Evolutionary conservation across 2,797 vertebrate genomes (phyloP).

Genomic region (Urocyon cinereoargenteus): DNA sequence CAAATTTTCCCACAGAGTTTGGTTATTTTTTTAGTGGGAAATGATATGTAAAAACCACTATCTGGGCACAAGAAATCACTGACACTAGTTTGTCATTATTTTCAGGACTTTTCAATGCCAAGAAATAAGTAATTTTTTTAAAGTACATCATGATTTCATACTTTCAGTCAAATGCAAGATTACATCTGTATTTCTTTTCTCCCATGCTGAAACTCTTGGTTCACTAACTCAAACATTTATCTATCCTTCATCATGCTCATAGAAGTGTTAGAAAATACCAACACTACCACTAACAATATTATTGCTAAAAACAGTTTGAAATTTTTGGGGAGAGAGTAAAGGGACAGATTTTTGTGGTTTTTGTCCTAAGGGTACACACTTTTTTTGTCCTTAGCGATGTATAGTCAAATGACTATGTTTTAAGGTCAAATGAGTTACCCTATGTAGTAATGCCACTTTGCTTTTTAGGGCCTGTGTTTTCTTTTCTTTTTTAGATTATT

Average conservation of each 20-base stretch:
- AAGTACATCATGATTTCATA: not conserved
- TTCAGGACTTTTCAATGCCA: not conserved
- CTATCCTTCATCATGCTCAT: not conserved
- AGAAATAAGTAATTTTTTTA: not conserved
- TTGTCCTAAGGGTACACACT: not conserved
- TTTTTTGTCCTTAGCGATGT: not conserved
- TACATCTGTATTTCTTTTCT: not conserved
- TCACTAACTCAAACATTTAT: not conserved
- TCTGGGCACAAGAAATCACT: not conserved
- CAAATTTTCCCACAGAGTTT: not conserved
- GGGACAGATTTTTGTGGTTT: not conserved
- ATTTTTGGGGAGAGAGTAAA: not conserved
- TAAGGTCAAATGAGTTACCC: not conserved
- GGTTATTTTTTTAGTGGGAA: not conserved
- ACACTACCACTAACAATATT: not conserved
- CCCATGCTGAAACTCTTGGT: not conserved
- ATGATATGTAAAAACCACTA: not conserved
- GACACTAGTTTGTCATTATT: not conserved
- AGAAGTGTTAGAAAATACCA: not conserved
- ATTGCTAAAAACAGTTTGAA: not conserved
- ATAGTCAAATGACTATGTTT: not conserved
- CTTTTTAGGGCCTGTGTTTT: not conserved
- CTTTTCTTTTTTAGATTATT: not conserved
- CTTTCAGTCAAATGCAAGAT: not conserved
- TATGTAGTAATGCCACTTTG: not conserved